These are phyloP conservation scores for Oncorhynchus masou DNA, from an alignment of 2,113 vertebrate genomes.

Conservation along the genomic window DNA sequence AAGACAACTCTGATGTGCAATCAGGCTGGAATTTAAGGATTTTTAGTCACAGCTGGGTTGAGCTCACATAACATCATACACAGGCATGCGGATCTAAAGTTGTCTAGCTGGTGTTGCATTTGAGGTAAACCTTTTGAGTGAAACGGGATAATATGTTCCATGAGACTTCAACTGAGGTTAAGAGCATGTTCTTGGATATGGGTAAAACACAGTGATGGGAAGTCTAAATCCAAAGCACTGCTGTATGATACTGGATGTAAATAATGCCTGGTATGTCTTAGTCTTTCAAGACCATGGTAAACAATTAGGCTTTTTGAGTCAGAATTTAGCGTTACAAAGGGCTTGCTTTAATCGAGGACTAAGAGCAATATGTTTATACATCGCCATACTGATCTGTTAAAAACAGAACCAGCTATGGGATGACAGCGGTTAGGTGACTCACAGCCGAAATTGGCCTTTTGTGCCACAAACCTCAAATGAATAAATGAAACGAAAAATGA, in stretches of 20 bases:
- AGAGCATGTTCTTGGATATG: conserved; percentile 51
- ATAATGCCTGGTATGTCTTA: conserved; percentile 18
- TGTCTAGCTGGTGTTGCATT: conserved; percentile 50
- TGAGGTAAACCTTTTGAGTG: conserved; percentile 56
- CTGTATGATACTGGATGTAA: conserved; percentile 35
- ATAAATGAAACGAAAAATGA: conserved; percentile 35
- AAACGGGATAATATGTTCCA: conserved; percentile 62
- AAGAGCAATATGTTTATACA: not conserved
- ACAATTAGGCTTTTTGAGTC: conserved; percentile 44
- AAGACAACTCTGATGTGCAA: conserved; percentile 10
- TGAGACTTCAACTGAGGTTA: conserved; percentile 41
- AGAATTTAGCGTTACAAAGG: conserved; percentile 14
- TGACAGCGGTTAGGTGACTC: not conserved
- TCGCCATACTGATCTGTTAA: not conserved
- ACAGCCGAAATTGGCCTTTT: conserved; percentile 23
- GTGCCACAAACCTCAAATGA: conserved; percentile 23
- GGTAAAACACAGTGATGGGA: conserved; percentile 28
- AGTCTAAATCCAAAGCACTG: conserved; percentile 40
- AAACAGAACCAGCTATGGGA: conserved; percentile 5
- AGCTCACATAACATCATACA: conserved; percentile 62
- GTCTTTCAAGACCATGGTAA: conserved; percentile 29
- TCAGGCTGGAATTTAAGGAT: conserved; percentile 32
- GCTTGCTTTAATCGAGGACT: conserved; percentile 1
- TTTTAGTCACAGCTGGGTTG: conserved; percentile 44
- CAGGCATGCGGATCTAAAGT: conserved; percentile 51